These are phyloP conservation scores for Nebria ingens DNA, from an alignment of 1,140 invertebrate genomes.

Conservation along the genomic window DNA sequence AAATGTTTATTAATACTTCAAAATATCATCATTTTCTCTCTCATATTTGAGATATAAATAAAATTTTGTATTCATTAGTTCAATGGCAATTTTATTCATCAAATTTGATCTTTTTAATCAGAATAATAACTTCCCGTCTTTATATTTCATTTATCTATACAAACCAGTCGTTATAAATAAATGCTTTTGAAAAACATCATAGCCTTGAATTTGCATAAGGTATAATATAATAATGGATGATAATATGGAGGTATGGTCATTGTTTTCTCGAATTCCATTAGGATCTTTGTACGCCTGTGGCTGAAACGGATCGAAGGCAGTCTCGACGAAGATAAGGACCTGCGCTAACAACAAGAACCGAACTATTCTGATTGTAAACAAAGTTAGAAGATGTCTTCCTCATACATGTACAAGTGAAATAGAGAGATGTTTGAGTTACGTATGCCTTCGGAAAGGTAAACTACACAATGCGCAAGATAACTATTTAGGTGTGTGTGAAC, in stretches of 20 bases:
- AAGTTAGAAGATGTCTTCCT: too few relatives aligned
- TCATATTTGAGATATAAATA: too few relatives aligned
- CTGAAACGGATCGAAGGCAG: background rate
- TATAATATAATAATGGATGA: background rate
- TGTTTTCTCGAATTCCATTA: background rate
- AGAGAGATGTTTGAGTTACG: background rate
- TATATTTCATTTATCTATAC: too few relatives aligned
- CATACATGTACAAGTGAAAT: background rate
- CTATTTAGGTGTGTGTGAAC: background rate
- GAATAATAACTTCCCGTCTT: too few relatives aligned
- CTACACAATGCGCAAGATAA: background rate
- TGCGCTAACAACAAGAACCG: background rate
- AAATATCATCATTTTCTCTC: too few relatives aligned
- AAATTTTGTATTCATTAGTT: too few relatives aligned
- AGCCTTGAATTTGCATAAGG: too few relatives aligned
- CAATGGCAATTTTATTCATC: too few relatives aligned
- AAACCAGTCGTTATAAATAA: too few relatives aligned
- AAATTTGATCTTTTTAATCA: too few relatives aligned
- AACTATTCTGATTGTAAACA: background rate
- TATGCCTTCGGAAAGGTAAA: background rate
- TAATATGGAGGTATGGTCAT: background rate
- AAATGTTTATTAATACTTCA: too few relatives aligned
- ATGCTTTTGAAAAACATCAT: too few relatives aligned
- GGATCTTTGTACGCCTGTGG: background rate
- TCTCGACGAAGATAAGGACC: background rate